Evolutionary conservation across 2,888 invertebrate genomes (phyloP).

Genomic region (Trichogramma evanescens): DNA sequence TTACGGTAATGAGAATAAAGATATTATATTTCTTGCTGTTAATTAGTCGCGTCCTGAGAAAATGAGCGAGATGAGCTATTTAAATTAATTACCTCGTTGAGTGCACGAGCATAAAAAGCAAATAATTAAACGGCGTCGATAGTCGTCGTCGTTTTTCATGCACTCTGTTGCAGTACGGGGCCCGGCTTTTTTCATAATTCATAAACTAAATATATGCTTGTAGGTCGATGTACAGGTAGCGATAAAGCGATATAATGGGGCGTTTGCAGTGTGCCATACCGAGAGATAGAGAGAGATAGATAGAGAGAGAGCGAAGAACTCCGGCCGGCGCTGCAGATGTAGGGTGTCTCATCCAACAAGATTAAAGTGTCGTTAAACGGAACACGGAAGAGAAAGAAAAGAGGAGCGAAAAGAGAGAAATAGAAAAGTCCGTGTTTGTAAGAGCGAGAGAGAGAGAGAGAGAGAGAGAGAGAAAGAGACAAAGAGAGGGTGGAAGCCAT

Average conservation of each 20-base stretch:
- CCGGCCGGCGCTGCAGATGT: slow-evolving; percentile 10
- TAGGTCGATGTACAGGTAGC: neutral
- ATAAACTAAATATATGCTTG: neutral
- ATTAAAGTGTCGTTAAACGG: slow-evolving; percentile 6
- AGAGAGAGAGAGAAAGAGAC: neutral
- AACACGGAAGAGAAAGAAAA: neutral
- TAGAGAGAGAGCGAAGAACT: slow-evolving; percentile 4
- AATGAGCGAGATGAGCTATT: too few relatives aligned
- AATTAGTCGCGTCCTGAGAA: too few relatives aligned
- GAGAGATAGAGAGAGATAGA: neutral
- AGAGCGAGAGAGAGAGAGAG: neutral
- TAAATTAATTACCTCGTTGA: too few relatives aligned
- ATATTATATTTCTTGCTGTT: too few relatives aligned
- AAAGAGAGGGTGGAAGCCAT: too few relatives aligned
- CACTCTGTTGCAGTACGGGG: too few relatives aligned
- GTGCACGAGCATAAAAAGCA: too few relatives aligned
- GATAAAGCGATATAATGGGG: neutral
- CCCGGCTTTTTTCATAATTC: neutral
- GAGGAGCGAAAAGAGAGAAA: neutral
- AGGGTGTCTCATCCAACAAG: slow-evolving; percentile 14
- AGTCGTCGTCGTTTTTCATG: too few relatives aligned
- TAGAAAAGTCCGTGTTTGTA: too few relatives aligned
- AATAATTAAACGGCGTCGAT: too few relatives aligned
- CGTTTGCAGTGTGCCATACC: neutral
- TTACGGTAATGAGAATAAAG: too few relatives aligned